Base-by-base conservation (phyloP, 2,888 invertebrate species). In the Rhagium mordax region DNA sequence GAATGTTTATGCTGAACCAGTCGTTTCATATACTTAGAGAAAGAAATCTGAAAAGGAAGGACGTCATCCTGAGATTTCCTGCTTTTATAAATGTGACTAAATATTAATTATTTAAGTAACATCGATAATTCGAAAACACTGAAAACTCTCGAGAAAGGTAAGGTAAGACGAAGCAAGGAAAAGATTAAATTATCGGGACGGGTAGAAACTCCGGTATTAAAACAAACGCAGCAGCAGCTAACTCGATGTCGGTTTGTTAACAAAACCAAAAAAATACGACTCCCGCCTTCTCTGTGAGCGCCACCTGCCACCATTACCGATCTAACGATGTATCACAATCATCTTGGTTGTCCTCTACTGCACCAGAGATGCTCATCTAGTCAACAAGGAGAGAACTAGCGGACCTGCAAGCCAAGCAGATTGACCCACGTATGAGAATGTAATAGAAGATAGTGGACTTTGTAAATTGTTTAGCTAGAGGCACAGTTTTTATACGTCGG, bases 381-480 rank as follows among this genome's bases (percentile, higher is more conserved):
- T 8, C 4, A 16, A 49, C 16, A 29, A 49, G 27, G 49, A 21
- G 2, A 2, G 49, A 49, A 49, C n/a, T 21, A 3, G 64, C 15
- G 64, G 47, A 20, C 16, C 47, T 41, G 15, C 20, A 62, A 21
- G 24, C 6, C 48, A 20, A n/a, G 20, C 20, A 62, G 49, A 64
- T 48, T 47, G 24, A 21, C 47, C 21, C 20, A 29, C 65, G 74
- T 73, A 76, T 71, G 77, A 72, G 74, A 75, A 77, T 74, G 71
- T 79, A 77, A 78, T 78, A 78, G 81, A 74, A 72, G 79, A 80
- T 78, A 75, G 81, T 79, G 74, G 78, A 79, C 74, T 79, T 71
- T 67, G 77, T 78, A 80, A 79, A 81, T 82, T 77, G 78, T 75
- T 75, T 75, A 73, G 80, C 81, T 78, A 53, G 57, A 75, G 79